Evolutionary conservation across 1,140 invertebrate species (phyloP).

Genomic region (Drosophila erecta): DNA sequence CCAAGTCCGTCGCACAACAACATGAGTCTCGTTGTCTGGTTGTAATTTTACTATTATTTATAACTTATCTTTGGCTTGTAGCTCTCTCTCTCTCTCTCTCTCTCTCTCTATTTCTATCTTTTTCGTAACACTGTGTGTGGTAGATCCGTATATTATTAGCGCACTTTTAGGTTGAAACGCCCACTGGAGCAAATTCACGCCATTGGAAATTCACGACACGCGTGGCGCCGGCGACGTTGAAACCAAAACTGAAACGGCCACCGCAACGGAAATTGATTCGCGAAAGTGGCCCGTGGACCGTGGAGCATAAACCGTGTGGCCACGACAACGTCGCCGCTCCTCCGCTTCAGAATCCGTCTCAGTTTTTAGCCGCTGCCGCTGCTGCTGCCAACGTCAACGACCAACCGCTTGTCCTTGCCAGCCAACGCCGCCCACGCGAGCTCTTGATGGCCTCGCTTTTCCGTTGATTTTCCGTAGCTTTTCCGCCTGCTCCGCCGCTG

Average conservation of each 20-base stretch:
- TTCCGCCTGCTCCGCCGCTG: slow-evolving; percentile 15
- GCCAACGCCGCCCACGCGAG: slow-evolving; percentile 59
- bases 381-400: slow-evolving; percentile 44
- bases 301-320: slow-evolving; percentile 18
- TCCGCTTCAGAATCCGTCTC: background rate
- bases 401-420: slow-evolving; percentile 73
- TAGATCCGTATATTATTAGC: slow-evolving; percentile 28
- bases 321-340: slow-evolving; percentile 39
- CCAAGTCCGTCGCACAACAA: slow-evolving; percentile 51
- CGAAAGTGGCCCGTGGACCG: slow-evolving; percentile 58
- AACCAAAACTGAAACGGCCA: slow-evolving; percentile 81
- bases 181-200: slow-evolving; percentile 42
- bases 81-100: slow-evolving; percentile 9
- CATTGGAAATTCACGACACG: slow-evolving; percentile 79
- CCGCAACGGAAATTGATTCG: slow-evolving; percentile 83
- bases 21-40: slow-evolving; percentile 29
- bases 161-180: slow-evolving; percentile 27
- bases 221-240: slow-evolving; percentile 74
- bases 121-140: slow-evolving; percentile 13
- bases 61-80: slow-evolving; percentile 19
- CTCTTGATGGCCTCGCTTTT: slow-evolving; percentile 54
- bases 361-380: slow-evolving; percentile 14
- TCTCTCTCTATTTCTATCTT: background rate
- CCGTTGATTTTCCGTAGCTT: slow-evolving; percentile 27
- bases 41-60: slow-evolving; percentile 11